Conservation (phyloP, 2,888 invertebrate genomes). For the Xestia c-nigrum region DNA sequence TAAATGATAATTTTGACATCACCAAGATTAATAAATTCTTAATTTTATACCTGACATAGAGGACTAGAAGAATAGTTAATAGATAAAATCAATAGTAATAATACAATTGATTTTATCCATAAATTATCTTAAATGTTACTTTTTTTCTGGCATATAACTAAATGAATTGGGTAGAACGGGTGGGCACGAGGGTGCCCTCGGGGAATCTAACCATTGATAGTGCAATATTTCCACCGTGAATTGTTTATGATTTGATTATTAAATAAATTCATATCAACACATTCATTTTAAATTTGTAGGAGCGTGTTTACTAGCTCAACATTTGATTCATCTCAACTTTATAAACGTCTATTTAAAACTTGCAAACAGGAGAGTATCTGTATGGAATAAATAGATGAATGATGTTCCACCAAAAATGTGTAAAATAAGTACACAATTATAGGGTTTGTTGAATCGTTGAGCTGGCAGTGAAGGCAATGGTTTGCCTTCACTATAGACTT, state of each 20-base stretch:
- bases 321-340: constrained; percentile 19
- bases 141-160: neutral
- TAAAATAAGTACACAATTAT: neutral
- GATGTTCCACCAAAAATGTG: constrained; percentile 29
- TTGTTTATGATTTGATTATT: constrained; percentile 9
- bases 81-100: neutral
- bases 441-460: constrained; percentile 10
- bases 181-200: neutral
- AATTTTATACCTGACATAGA: neutral
- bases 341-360: constrained; percentile 1
- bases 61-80: neutral
- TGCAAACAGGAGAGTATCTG: constrained; percentile 5
- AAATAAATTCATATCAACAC: constrained; percentile 4
- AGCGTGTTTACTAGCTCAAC: constrained; percentile 18
- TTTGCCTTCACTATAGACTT: neutral
- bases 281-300: constrained; percentile 7
- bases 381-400: constrained; percentile 8
- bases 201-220: neutral
- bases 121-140: constrained; percentile 31
- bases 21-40: neutral
- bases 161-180: neutral
- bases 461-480: constrained; percentile 9
- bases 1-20: constrained; percentile 4
- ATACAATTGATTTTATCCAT: neutral
- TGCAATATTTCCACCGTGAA: constrained; percentile 13